Conservation (phyloP, 1,140 invertebrate genomes). For the Drosophila aff. region DNA sequence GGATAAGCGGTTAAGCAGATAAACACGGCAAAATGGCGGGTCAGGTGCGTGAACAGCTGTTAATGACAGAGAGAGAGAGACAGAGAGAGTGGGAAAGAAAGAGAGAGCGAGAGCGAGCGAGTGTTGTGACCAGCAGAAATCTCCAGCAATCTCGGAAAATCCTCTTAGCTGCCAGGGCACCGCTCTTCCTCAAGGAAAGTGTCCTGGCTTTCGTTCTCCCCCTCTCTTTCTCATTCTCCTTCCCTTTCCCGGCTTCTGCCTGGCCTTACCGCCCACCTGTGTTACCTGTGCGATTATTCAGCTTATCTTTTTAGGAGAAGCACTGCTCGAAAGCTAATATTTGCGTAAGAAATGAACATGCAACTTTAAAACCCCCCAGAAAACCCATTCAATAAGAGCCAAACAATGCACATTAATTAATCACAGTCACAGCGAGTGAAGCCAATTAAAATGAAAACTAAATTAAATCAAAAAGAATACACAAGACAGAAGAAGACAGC, state of each 20-base stretch:
- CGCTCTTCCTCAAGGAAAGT: constrained; percentile 7
- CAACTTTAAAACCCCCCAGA: constrained; percentile 9
- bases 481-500: background rate
- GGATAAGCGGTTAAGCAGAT: constrained; percentile 54
- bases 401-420: background rate
- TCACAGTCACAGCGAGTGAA: background rate
- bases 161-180: constrained; percentile 39
- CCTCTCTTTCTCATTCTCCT: background rate
- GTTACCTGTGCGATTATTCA: constrained; percentile 17
- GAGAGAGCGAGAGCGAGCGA: background rate
- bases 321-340: constrained; percentile 32
- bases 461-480: background rate
- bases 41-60: constrained; percentile 37
- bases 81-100: background rate
- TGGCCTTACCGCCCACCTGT: background rate
- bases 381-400: background rate
- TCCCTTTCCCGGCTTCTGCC: background rate
- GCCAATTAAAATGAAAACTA: background rate
- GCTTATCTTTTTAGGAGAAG: constrained; percentile 22
- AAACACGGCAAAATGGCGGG: constrained; percentile 24
- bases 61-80: constrained; percentile 4
- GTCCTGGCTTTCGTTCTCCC: background rate
- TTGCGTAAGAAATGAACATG: constrained; percentile 33
- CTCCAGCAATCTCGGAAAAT: constrained; percentile 48
- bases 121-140: constrained; percentile 14